phyloP scores from a whole-genome alignment of 2,797 vertebrate species.

The Mus caroli region DNA sequence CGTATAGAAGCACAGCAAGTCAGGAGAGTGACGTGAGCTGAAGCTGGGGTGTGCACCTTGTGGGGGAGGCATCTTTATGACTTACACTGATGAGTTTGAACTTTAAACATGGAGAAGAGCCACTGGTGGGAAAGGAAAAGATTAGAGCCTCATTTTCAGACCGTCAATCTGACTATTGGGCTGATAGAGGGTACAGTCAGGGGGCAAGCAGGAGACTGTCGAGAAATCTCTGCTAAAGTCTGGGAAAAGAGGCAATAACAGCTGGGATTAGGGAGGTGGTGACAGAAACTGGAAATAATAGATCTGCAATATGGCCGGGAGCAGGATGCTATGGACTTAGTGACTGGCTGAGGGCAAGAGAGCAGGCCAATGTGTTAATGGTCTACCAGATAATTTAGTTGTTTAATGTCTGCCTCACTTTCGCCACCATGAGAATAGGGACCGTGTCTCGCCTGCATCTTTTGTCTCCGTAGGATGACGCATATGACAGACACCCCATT shows the following conservation, averaged over 20 bases:
- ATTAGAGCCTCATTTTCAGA: constrained; percentile 46
- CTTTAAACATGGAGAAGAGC: constrained; percentile 21
- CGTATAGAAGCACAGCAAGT: not conserved
- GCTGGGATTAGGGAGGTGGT: constrained; percentile 49
- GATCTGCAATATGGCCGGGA: constrained; percentile 56
- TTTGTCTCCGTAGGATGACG: constrained; percentile 13
- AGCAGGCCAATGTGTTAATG: constrained; percentile 65
- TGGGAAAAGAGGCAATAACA: constrained; percentile 58
- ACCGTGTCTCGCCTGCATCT: constrained; percentile 12
- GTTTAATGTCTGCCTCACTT: constrained; percentile 49
- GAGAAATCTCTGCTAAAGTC: constrained; percentile 41
- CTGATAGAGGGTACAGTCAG: not conserved
- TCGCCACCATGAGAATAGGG: constrained; percentile 47
- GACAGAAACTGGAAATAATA: constrained; percentile 58
- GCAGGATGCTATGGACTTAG: constrained; percentile 53
- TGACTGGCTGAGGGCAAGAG: constrained; percentile 24
- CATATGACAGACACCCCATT: constrained; percentile 15
- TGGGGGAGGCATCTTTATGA: not conserved
- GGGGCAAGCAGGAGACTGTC: constrained; percentile 6
- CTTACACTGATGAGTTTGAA: not conserved
- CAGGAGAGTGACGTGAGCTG: not conserved
- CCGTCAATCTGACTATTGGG: constrained; percentile 17
- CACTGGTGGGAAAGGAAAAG: constrained; percentile 39
- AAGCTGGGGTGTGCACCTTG: not conserved
- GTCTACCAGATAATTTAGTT: constrained; percentile 17